Evolutionary conservation across 1,140 invertebrate species (phyloP).

Genomic region (Tetraneura akinire): DNA sequence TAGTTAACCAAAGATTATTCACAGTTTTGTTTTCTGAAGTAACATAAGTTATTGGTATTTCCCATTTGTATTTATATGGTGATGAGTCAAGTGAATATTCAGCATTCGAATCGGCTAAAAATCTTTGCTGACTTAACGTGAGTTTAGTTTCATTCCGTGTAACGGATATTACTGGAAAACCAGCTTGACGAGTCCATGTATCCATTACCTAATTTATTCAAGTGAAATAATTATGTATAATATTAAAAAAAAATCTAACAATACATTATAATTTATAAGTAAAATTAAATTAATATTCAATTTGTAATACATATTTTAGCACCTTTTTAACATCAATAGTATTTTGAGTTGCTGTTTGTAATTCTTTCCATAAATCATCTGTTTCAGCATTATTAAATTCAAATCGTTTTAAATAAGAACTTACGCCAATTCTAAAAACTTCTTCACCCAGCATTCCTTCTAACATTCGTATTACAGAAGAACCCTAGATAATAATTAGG

Average conservation of each 20-base stretch:
- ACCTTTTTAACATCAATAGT: slow-evolving; percentile 45
- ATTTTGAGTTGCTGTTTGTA: slow-evolving; percentile 36
- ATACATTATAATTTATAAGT: no score
- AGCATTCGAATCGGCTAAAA: slow-evolving; percentile 69
- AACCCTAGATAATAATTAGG: slow-evolving; percentile 66
- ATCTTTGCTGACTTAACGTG: slow-evolving; percentile 72
- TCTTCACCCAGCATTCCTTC: slow-evolving; percentile 77
- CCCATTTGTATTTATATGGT: slow-evolving; percentile 73
- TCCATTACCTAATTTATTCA: slow-evolving; percentile 66
- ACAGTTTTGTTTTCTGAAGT: slow-evolving; percentile 62
- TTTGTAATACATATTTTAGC: background rate
- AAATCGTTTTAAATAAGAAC: slow-evolving; percentile 72
- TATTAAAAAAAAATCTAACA: background rate
- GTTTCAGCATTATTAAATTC: slow-evolving; percentile 78
- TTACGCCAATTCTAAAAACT: slow-evolving; percentile 74
- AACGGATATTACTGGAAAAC: slow-evolving; percentile 79
- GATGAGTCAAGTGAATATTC: slow-evolving; percentile 62
- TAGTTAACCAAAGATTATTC: slow-evolving; percentile 63
- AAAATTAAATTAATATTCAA: background rate
- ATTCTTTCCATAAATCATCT: slow-evolving; percentile 68
- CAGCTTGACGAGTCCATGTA: slow-evolving; percentile 92
- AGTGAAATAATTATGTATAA: background rate
- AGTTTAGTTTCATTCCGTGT: slow-evolving; percentile 62
- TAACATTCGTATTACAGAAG: slow-evolving; percentile 86
- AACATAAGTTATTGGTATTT: slow-evolving; percentile 77